A percentile compares a stretch with the other conserved stretches of the same genome.
Conservation (phyloP, 2,113 vertebrate genomes). For the Vicugna pacos region DNA sequence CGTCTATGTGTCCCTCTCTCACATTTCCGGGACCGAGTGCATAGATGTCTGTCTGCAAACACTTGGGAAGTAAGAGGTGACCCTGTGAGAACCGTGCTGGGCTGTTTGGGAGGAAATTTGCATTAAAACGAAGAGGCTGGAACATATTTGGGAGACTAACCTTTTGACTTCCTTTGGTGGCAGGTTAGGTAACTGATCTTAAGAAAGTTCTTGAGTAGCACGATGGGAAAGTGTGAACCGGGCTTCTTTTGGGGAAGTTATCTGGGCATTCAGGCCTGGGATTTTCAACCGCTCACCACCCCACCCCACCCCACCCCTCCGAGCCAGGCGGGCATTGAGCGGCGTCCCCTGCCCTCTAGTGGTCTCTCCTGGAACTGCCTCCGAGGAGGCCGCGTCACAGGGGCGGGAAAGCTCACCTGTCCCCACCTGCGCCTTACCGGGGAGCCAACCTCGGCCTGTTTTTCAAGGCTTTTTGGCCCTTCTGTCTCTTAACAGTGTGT, state of each 20-base stretch:
- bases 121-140: not conserved
- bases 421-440: too few species aligned
- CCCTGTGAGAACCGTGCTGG: not conserved
- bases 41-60: too few species aligned
- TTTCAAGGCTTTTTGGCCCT: not conserved
- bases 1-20: not conserved
- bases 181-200: not conserved
- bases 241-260: not conserved
- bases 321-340: fast-evolving
- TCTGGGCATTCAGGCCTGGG: not conserved
- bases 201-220: not conserved
- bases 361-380: not conserved
- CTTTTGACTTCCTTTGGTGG: not conserved
- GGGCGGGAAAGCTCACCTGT: not conserved
- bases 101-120: too few species aligned
- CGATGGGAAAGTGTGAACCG: not conserved
- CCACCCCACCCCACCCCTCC: fast-evolving
- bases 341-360: conserved; percentile 49
- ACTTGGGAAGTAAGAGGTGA: not conserved
- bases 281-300: not conserved
- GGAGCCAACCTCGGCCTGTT: too few species aligned
- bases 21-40: fast-evolving
- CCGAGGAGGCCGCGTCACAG: not conserved
- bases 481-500: not conserved
- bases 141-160: not conserved